Percentiles rank a stretch among this genome's conserved stretches.
phyloP scores from a whole-genome alignment of 2,113 vertebrate species.

The Setophaga coronata region DNA sequence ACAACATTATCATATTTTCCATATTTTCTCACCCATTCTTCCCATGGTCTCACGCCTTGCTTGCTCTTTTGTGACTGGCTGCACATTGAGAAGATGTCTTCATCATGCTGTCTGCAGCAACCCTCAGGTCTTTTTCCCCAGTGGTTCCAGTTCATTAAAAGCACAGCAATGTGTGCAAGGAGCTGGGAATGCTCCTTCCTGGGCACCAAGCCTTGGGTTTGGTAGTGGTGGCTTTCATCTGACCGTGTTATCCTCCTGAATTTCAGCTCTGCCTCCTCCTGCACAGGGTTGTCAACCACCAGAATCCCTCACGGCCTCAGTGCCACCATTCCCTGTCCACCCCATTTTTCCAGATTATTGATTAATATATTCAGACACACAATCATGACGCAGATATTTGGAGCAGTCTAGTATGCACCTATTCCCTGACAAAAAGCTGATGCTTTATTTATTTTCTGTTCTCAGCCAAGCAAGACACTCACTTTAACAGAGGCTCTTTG shows the following conservation, averaged over 20 bases:
- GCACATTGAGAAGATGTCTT: slow-evolving; percentile 28
- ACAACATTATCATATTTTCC: not conserved
- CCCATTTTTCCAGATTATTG: not conserved
- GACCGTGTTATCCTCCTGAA: not conserved
- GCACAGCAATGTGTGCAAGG: not conserved
- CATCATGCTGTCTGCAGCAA: not conserved
- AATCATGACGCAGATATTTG: not conserved
- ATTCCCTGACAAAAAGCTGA: not conserved
- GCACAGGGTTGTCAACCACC: not conserved
- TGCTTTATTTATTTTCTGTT: not conserved
- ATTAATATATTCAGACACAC: not conserved
- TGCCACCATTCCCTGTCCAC: not conserved
- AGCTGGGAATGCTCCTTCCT: not conserved
- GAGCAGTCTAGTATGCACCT: not conserved
- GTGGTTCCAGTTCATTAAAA: not conserved
- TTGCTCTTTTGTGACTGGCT: slow-evolving; percentile 5
- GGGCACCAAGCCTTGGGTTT: accelerated
- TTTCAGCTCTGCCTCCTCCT: not conserved
- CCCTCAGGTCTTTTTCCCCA: not conserved
- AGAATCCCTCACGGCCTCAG: accelerated
- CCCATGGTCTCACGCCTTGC: not conserved
- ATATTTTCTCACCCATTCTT: not conserved
- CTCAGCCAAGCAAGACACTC: not conserved
- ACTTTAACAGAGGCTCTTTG: not conserved
- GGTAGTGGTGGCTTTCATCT: not conserved